Base-by-base conservation (phyloP, 2,113 vertebrate species). In the Toxotes chatareus region DNA sequence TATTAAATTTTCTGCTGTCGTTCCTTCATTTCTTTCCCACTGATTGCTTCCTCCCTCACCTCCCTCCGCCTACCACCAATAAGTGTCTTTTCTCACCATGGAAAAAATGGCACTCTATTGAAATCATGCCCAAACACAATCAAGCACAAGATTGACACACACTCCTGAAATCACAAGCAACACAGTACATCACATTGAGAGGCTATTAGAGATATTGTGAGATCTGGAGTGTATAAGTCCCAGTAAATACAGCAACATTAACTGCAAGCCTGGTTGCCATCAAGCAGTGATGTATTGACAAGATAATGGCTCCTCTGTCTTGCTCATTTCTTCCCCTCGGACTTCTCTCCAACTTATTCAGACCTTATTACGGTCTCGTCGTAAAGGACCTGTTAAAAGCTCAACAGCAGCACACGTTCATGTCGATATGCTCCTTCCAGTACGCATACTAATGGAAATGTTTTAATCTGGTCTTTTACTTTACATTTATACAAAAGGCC, bases 401-500 rank as follows among this genome's bases (percentile, higher is more conserved):
- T 53, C 63, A 6, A 16, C 21, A 3, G 2, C 13, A 2, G 17
- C 13, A 34, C 27, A 51, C 42, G 34, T 61, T 46, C 8, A 44
- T 36, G 3, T 9, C 1, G 2, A 9, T 10, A 14, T 6, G 5
- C 13, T 16, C 7, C 9, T 3, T 1, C 3, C 16, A 32, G 4
- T 32, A 56, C 12, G 7, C 1, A 17, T 1, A 40, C 23, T 62
- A 40, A 75, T 68, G 49, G 53, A 85, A 76, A 87, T 16, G 76
- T 53, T 84, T 76, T 84, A 47, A 70, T 27, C 51, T 19, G 2
- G 6, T 76, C 36, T 65, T 59, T 59, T 70, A 2, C 47, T 51
- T 38, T 21, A 36, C 17, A 31, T 7, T 31, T 5, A 13, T 8
- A 14, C 5, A 21, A 34, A 5, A 23, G 3, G 12, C 23, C 1